Conservation (phyloP, 2,113 vertebrate genomes). For the Archilochus colubris region DNA sequence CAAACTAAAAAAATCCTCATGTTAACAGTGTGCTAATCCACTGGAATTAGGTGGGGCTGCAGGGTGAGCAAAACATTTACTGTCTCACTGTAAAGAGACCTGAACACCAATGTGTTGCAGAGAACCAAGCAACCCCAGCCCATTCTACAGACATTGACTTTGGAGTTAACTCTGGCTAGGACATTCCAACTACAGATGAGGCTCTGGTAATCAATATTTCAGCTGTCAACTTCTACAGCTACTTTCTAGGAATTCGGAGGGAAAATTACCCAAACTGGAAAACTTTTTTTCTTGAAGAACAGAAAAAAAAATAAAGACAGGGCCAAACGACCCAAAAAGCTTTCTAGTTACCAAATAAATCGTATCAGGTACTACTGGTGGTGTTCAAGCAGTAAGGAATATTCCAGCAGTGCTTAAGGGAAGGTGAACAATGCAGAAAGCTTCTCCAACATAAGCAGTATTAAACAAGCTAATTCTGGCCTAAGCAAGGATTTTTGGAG, state of each 20-base stretch:
- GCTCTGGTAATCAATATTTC: neutral
- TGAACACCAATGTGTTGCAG: rapidly evolving
- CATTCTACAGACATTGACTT: neutral
- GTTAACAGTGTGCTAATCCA: neutral
- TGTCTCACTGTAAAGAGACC: rapidly evolving
- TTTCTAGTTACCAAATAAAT: neutral
- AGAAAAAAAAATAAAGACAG: neutral
- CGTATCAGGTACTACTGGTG: neutral
- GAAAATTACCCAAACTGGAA: neutral
- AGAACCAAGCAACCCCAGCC: neutral
- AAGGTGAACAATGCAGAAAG: neutral
- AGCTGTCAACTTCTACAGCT: neutral
- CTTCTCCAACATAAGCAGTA: neutral
- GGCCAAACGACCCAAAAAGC: neutral
- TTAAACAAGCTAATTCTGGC: neutral
- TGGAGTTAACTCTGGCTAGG: neutral
- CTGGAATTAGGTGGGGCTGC: neutral
- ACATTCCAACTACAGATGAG: neutral
- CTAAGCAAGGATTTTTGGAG: neutral
- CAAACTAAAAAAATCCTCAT: neutral
- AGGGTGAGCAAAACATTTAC: neutral
- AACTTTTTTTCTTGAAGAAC: neutral
- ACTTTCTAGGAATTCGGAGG: neutral
- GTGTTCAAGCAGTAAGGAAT: neutral
- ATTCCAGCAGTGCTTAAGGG: neutral